Evolutionary conservation across 1,140 invertebrate species (phyloP), one percentile per base, ranked within the genome.

Genomic region (Neotoxoptera formosana): DNA sequence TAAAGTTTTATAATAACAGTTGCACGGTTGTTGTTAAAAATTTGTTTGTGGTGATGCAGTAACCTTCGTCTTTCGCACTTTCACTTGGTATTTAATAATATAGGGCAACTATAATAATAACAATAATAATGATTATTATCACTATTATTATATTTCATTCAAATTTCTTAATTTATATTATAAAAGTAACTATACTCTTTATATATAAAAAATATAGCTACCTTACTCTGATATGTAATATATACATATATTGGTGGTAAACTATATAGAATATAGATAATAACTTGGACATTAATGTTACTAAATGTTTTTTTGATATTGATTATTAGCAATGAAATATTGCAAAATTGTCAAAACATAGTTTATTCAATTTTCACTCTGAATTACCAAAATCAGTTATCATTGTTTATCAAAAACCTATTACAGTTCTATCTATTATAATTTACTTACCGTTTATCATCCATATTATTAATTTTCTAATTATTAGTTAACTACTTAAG

Each of bases 31-130:
- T 90, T 67, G 25, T 90, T 60, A 47, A 60, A 41, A 67, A 90
- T 45, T 45, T 25, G 25, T 60, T 67, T 41, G 89, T 36, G 88
- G 51, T 41, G 89, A 45, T 45, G 36, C 41, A 20, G 89, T 90
- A 90, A 90, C 89, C 89, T 90, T 90, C 89, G 89, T 56, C 34
- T 30, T 56, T 53, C 30, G 51, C 53, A 90, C 89, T 90, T 90
- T 90, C 89, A 90, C 89, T 90, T 45, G 36, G 23, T 67, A 34
- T 90, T 45, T 41, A 88, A 90, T 60, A 90, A 67, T 60, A 90
- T 60, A 89, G n/a, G 34, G 48, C 88, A 56, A 36, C n/a, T 41
- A 41, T 89, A 89, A 89, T 36, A 89, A 89, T 21, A 89, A 47
- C 51, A 53, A 89, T 89, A 56, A 36, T 89, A 56, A 36, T 56